These are phyloP conservation scores for Mimachlamys varia DNA, from an alignment of 2,888 invertebrate genomes.

Conservation along the genomic window DNA sequence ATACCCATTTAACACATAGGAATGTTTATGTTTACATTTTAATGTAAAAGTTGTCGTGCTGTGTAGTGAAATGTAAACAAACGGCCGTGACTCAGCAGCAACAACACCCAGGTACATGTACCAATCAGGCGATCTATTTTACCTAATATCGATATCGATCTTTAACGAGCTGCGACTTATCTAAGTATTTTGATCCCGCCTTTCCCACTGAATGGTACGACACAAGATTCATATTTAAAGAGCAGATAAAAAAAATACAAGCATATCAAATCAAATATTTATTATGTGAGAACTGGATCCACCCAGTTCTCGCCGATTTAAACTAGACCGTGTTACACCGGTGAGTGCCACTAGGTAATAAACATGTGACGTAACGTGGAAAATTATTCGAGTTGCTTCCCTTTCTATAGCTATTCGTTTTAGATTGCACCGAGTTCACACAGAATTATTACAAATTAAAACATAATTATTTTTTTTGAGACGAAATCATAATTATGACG, in stretches of 20 bases:
- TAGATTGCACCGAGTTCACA: background rate
- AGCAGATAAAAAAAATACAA: background rate
- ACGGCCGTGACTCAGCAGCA: background rate
- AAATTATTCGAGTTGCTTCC: slow-evolving; percentile 11
- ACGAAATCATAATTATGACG: background rate
- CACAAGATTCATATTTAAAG: too few species aligned
- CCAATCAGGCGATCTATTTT: background rate
- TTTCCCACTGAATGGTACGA: background rate
- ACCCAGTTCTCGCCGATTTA: background rate
- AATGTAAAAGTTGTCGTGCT: background rate
- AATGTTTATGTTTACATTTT: background rate
- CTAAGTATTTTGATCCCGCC: background rate
- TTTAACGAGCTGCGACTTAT: background rate
- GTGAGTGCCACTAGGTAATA: background rate
- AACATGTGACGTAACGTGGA: background rate
- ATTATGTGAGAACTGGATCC: background rate
- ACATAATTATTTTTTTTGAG: background rate
- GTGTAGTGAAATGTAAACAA: background rate
- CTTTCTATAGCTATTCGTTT: background rate
- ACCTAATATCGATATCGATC: background rate
- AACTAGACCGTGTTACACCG: background rate
- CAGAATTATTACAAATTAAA: background rate
- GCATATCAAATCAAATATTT: background rate
- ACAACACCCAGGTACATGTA: too few species aligned
- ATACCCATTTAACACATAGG: background rate